These are phyloP conservation scores for Ovis canadensis DNA, from an alignment of 2,113 vertebrate genomes.

Conservation along the genomic window DNA sequence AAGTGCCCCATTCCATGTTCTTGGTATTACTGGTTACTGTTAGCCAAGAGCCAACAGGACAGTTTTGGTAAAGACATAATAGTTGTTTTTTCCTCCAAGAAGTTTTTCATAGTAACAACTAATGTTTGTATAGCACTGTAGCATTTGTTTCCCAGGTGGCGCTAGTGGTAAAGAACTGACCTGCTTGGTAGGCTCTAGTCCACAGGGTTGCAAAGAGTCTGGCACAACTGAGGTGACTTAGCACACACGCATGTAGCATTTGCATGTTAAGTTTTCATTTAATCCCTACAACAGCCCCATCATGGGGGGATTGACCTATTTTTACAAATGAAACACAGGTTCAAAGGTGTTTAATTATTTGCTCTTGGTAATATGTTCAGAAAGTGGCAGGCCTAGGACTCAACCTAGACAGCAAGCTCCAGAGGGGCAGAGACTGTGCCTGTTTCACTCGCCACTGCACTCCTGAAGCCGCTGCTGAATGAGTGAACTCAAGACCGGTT, in stretches of 20 bases:
- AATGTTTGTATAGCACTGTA: neutral
- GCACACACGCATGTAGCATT: neutral
- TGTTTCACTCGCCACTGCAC: neutral
- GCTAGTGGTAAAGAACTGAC: neutral
- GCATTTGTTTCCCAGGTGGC: neutral
- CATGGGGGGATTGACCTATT: neutral
- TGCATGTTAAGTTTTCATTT: neutral
- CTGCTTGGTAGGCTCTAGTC: neutral
- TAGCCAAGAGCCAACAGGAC: neutral
- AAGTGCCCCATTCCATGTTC: neutral
- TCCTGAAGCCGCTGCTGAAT: neutral
- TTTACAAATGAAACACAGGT: neutral
- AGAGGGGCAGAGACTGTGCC: neutral
- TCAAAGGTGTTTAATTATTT: neutral
- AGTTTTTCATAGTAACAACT: neutral
- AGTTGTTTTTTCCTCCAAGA: neutral
- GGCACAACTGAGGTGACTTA: neutral
- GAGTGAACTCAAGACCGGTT: neutral
- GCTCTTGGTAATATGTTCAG: neutral
- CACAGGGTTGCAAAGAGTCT: neutral
- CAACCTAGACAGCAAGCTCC: neutral
- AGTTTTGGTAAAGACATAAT: neutral
- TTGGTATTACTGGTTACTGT: neutral
- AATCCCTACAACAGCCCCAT: neutral
- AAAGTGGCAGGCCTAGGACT: neutral